These are phyloP conservation scores for Sebastes steindachneri DNA, from an alignment of 2,797 vertebrate species.

Conservation along the genomic window DNA sequence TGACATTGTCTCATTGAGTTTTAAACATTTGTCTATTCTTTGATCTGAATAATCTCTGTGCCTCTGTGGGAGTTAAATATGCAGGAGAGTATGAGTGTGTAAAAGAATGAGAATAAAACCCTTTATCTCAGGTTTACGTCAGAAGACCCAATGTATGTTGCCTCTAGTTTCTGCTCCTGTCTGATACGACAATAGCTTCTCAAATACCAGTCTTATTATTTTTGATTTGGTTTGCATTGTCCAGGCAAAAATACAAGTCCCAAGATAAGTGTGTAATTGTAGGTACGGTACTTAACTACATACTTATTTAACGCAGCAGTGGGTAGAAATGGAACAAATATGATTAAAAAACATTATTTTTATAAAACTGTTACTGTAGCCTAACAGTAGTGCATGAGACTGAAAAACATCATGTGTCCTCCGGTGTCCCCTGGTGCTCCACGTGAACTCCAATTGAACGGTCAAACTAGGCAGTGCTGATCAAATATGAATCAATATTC, in stretches of 20 bases:
- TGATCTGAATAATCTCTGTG: slow-evolving; percentile 40
- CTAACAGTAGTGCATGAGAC: no score
- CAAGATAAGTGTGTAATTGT: neutral
- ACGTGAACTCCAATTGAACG: no score
- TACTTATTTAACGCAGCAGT: neutral
- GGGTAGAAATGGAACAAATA: no score
- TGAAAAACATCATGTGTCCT: no score
- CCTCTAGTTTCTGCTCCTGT: neutral
- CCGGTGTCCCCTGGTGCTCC: no score
- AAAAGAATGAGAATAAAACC: neutral
- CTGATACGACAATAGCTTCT: slow-evolving; percentile 2
- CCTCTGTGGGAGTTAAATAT: slow-evolving; percentile 21
- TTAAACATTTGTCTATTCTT: slow-evolving; percentile 53
- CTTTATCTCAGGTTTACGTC: neutral
- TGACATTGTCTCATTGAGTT: slow-evolving; percentile 60
- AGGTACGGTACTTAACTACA: neutral
- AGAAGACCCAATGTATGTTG: neutral
- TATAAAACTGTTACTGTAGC: no score
- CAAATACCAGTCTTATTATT: neutral
- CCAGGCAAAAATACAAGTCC: neutral
- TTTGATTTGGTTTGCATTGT: neutral
- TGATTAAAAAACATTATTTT: no score
- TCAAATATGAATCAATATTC: no score
- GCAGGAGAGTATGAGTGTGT: slow-evolving; percentile 2
- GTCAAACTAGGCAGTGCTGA: no score